Evolutionary conservation across 2,797 vertebrate species (phyloP), one percentile per base, ranked within the genome.

Genomic region (Scomberomorus guttatus): DNA sequence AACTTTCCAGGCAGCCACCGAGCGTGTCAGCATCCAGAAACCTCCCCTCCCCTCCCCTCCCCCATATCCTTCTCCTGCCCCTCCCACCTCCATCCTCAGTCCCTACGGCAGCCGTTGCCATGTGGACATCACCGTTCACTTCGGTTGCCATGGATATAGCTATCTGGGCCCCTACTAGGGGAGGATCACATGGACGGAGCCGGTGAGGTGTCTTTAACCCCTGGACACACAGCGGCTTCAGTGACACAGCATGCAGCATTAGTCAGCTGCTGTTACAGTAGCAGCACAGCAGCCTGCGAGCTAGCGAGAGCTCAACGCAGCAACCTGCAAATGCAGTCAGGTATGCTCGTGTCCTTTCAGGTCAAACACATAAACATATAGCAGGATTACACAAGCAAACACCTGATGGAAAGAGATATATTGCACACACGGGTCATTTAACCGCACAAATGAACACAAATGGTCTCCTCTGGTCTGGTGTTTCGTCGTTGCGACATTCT

Each of bases 81-180:
- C 85, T 84, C 77, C 86, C 83, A 71, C 88, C 76, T 81, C 75
- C 66, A 44, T 75, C 84, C 81, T 83, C 86, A 48, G 79, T 85
- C 84, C 90, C 89, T 81, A 80, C 73, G 75, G 87, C 90, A 86
- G 79, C 88, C 57, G 89, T 94, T 92, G 90, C 91, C 90, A 92
- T 92, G 92, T 88, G 85, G 91, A 93, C 89, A 81, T 88, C 73
- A 83, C 75, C 56, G 42, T 76, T 86, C 46, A 5, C 80, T 81
- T 73, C 17, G 46, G 90, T 93, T 90, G 81, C 89, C 89, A 88
- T 91, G 90, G 89, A 76, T 81, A 92, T 69, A 70, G 80, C 72
- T 84, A 68, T 86, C 79, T 44, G 79, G 88, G 79, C 65, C 69
- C 62, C 61, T 46, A 46, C 77, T 62, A 56, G 50, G 81, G 76